Base-by-base conservation (phyloP, 2,113 vertebrate genomes). In the Colaptes auratus region DNA sequence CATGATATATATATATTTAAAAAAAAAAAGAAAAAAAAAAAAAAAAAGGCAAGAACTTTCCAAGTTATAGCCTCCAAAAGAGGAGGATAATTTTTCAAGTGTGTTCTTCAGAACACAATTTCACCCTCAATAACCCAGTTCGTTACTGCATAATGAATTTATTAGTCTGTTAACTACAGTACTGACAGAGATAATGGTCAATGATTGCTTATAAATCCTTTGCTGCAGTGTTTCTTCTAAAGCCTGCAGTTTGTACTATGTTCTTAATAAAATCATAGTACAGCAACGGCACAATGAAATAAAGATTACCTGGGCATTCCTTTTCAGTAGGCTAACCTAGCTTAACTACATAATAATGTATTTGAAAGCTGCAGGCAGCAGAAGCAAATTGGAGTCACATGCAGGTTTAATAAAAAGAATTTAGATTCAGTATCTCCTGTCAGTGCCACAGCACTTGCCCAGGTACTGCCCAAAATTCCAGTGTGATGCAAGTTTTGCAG, bases 241-340 rank as follows among this genome's bases (percentile, higher is more conserved):
- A 87, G 46, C 25, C 25, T 3, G 7, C 52, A 24, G 56, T 81
- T 83, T 95, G 89, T 73, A 86, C 76, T 64, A 74, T 65, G 79
- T 33, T 93, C 76, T 95, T 94, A 86, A 88, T 77, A 89, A 95
- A 92, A 85, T 20, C 85, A 88, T 21, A 89, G 87, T 80, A 74
- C 78, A 93, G 31, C 58, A 92, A 77, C 5, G 0, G 52, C 28
- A 61, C 39, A 65, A 90, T 44, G n/a, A 81, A 93, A 94, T 75
- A 81, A 52, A 58, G 65, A 83, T 88, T 61, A 95, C 24, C 35
- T n/a, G 18, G 15, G 58, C n/a, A 19, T 44, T 81, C 28, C 3
- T 46, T 85, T 80, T 77, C 6, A 91, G 52, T 30, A 86, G 61
- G 6, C 44, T 44, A 39, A 67, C 4, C 44, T 76, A 71, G 27